Conservation (phyloP, 35 echinoderm and acorn worm species). For the Apostichopus japonicus region DNA sequence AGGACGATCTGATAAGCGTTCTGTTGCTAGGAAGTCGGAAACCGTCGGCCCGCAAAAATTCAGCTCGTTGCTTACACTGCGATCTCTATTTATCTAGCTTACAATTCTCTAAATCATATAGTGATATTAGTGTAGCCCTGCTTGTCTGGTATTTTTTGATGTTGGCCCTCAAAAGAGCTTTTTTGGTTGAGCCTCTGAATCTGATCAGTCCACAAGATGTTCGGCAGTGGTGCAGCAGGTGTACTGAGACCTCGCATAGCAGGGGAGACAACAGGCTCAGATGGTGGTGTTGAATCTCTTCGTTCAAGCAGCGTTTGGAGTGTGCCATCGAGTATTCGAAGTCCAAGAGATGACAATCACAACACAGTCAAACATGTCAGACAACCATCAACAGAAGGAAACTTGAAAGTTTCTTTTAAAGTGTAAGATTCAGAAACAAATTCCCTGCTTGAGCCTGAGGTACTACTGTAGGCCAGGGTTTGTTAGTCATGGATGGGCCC, state of each 20-base stretch:
- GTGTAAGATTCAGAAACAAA: constrained; percentile 39
- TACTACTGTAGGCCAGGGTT: background rate
- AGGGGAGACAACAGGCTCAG: background rate
- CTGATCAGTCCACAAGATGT: constrained; percentile 8
- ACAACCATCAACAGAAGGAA: constrained; percentile 47
- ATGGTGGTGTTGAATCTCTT: background rate
- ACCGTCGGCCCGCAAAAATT: too few species aligned
- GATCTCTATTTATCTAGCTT: too few species aligned
- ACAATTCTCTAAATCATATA: too few species aligned
- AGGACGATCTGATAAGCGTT: too few species aligned
- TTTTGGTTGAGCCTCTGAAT: too few species aligned
- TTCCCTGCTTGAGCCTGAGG: too few species aligned
- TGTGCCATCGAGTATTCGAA: constrained; percentile 46
- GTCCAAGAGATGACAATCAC: constrained; percentile 2
- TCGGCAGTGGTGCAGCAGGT: constrained; percentile 6
- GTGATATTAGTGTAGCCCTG: too few species aligned
- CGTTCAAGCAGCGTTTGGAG: constrained; percentile 36
- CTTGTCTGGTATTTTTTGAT: too few species aligned
- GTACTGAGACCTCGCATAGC: constrained; percentile 16
- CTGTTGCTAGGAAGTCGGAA: too few species aligned
- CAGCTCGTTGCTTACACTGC: too few species aligned
- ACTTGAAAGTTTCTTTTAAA: constrained; percentile 36
- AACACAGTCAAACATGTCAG: background rate
- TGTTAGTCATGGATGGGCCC: too few species aligned
- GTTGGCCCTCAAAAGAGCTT: too few species aligned